A percentile compares a stretch with the other conserved stretches of the same genome.
phyloP scores from a whole-genome alignment of 2,797 vertebrate genomes.

The Sebastes vulpes region DNA sequence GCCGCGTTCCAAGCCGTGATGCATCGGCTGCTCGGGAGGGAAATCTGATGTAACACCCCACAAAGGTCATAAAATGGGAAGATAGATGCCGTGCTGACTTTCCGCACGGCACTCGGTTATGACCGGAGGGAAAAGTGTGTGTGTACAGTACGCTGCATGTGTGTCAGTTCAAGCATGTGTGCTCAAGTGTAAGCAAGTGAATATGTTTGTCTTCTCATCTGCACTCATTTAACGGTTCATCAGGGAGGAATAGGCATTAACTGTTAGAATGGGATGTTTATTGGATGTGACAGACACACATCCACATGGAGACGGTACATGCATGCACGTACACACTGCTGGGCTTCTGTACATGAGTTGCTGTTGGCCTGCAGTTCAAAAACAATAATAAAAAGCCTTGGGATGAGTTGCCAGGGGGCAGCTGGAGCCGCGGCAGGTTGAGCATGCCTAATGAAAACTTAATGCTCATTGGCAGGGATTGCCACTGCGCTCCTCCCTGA shows the following conservation, averaged over 20 bases:
- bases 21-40: constrained; percentile 59
- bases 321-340: neutral
- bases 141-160: neutral
- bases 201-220: constrained; percentile 62
- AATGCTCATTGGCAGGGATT: constrained; percentile 76
- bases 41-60: constrained; percentile 43
- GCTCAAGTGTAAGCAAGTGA: constrained; percentile 20
- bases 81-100: constrained; percentile 57
- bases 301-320: constrained; percentile 22
- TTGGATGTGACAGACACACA: constrained; percentile 34
- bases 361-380: constrained; percentile 66
- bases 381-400: constrained; percentile 70
- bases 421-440: constrained; percentile 64
- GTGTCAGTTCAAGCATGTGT: constrained; percentile 30
- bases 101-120: constrained; percentile 11
- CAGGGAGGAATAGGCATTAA: constrained; percentile 37
- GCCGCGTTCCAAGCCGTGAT: constrained; percentile 60
- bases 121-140: constrained; percentile 21
- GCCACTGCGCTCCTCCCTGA: constrained; percentile 54
- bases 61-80: constrained; percentile 65
- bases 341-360: constrained; percentile 23
- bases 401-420: constrained; percentile 68
- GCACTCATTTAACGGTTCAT: constrained; percentile 53
- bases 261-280: constrained; percentile 11
- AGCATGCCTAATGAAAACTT: constrained; percentile 77